Evolutionary conservation across 2,888 invertebrate genomes (phyloP).

Genomic region (Sinelater perroti): DNA sequence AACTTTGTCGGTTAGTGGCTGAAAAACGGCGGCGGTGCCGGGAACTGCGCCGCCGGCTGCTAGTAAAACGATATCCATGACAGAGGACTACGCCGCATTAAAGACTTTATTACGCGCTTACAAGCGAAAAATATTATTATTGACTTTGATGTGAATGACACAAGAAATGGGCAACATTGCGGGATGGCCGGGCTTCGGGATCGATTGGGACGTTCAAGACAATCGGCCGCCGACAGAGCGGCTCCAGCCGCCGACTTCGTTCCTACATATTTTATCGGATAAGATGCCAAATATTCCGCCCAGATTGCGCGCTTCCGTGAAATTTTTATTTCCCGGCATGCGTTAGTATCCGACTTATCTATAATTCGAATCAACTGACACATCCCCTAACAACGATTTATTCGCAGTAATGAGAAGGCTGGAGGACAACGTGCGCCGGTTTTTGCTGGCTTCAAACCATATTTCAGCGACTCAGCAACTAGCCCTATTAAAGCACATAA

Average conservation of each 20-base stretch:
- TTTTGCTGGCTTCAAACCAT: no score
- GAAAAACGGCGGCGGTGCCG: no score
- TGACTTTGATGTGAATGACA: constrained; percentile 28
- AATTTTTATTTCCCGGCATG: constrained; percentile 13
- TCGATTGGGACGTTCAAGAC: constrained; percentile 41
- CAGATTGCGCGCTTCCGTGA: constrained; percentile 13
- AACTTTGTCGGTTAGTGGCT: no score
- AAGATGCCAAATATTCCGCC: constrained; percentile 29
- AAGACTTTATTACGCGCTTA: constrained; percentile 11
- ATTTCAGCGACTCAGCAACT: no score
- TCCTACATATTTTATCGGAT: constrained; percentile 27
- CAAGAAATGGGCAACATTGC: constrained; percentile 26
- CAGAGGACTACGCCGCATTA: constrained; percentile 8
- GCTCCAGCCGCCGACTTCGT: constrained; percentile 41
- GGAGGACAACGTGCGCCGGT: not conserved
- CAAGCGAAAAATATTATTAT: constrained; percentile 22
- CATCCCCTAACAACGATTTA: constrained; percentile 11
- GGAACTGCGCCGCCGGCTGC: no score
- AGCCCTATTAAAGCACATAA: no score
- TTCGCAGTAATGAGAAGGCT: not conserved
- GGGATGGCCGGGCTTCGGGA: constrained; percentile 27
- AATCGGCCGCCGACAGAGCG: constrained; percentile 40
- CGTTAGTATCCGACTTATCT: constrained; percentile 12
- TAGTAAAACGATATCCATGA: no score
- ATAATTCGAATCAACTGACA: constrained; percentile 14